Percentiles rank a stretch among this genome's conserved stretches.
Evolutionary conservation across 2,888 invertebrate genomes (phyloP).

Genomic region (Scaptomyza flava): DNA sequence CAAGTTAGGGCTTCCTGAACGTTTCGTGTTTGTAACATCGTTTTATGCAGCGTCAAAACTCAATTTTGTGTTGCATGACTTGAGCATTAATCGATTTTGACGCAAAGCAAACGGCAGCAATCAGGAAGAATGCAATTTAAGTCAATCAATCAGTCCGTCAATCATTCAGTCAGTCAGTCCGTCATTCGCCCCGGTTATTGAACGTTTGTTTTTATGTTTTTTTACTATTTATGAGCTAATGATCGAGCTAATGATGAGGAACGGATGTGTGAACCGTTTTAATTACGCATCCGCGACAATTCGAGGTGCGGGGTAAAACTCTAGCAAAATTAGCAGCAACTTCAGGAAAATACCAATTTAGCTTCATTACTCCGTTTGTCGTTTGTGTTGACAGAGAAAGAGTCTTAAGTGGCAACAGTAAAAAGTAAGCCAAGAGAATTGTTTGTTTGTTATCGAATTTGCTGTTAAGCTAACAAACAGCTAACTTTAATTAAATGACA

Average conservation of each 20-base stretch:
- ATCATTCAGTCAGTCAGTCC: constrained; percentile 26
- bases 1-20: constrained; percentile 15
- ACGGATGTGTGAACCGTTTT: constrained; percentile 65
- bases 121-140: constrained; percentile 75
- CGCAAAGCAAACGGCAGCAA: constrained; percentile 42
- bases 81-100: constrained; percentile 68
- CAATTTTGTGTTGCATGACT: constrained; percentile 70
- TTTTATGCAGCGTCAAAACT: constrained; percentile 53
- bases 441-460: constrained; percentile 15
- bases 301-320: constrained; percentile 12
- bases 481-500: neutral
- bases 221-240: constrained; percentile 54
- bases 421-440: constrained; percentile 46
- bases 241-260: constrained; percentile 53
- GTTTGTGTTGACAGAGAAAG: constrained; percentile 41
- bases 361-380: constrained; percentile 66
- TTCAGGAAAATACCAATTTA: constrained; percentile 71
- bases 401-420: constrained; percentile 29
- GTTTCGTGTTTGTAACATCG: constrained; percentile 30
- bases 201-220: constrained; percentile 20
- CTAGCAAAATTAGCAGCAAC: constrained; percentile 33
- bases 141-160: constrained; percentile 57
- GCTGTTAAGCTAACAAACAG: neutral
- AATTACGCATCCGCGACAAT: constrained; percentile 62
- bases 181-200: constrained; percentile 43